Evolutionary conservation across 2,888 invertebrate genomes (phyloP), one percentile per base, ranked within the genome.

Genomic region (Drosophila rellima): DNA sequence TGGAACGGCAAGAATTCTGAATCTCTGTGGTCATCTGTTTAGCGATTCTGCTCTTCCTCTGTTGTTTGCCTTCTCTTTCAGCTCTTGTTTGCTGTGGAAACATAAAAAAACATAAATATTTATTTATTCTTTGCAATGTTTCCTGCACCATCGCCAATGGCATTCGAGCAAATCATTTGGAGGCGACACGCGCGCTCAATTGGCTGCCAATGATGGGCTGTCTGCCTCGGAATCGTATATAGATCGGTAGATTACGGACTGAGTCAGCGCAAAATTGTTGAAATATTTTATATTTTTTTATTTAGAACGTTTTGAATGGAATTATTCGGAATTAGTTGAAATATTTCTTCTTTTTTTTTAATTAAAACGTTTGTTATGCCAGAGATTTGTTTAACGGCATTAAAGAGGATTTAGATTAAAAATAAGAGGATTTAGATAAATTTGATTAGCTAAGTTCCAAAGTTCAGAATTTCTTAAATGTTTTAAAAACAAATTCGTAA

Each of bases 31-130:
- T 48, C 18, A 60, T 70, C 57, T 70, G 39, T 44, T 50, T 57
- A 13, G 23, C 17, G 59, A 20, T 29, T 59, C 10, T 45, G 29
- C 61, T 74, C 47, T 48, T 63, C 35, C 26, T 45, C 35, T 48
- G 57, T 65, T 76, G 54, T 31, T 82, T 56, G 47, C 18, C 18
- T 42, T 55, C 40, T 62, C 51, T 26, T 3, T 40, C 42, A 37
- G 47, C 23, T 52, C 52, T 60, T 54, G 55, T 71, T 69, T 63
- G 50, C 48, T 55, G 18, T 54, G 45, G 15, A 67, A 70, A 68
- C 73, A 83, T 71, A 62, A 44, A 54, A 48, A 62, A 63, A 40
- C 65, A 70, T 70, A 78, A 84, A 87, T 82, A 87, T 87, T 71
- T 76, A 81, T 73, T 69, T 64, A 15, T 42, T 40, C 23, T 15